Base-by-base conservation (phyloP, 1,140 invertebrate species). In the Leucophenga varia region DNA sequence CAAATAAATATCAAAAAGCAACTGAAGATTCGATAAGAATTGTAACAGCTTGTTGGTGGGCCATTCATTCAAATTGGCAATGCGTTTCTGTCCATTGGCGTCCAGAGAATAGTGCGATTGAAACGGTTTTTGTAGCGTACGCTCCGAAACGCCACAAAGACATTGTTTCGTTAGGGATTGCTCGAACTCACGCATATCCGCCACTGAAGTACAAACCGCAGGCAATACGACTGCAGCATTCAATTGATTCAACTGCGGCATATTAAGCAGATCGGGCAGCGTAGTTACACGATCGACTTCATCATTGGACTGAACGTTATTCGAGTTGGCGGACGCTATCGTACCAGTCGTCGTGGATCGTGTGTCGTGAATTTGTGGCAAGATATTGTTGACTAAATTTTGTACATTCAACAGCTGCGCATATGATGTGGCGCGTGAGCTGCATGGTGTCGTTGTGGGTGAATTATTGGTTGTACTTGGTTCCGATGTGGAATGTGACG, bases 1-100 rank as follows among this genome's bases (percentile, higher is more conserved):
- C 32, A 89, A 79, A 57, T 89, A 88, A 22, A 90, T 81, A 65
- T 90, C 87, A 67, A 89, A 90, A 42, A 91, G 75, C 8, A 91
- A 74, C 48, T 91, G 87, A 49, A 91, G 78, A 47, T 85, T 87
- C 41, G 87, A 90, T 42, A 91, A 74, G 61, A 88, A 90, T 52
- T 87, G 81, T 2, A 90, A 64, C 5, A 83, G 81, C 61, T 83
- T 81, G 49, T 84, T 82, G 2, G 82, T 61, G 5, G 84, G 82
- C 86, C 86, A 89, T 49, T 86, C 81, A 3, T 79, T 79, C 40
- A 89, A 61, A 7, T 78, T 74, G 12, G 77, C 76, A 13, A 76
- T 72, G 42, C 78, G 67, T 47, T 75, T 75, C 39, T 72, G 64
- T n/a, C 79, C 76, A 51, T 78, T 72, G 1, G 48, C 51, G 35